Percentiles rank a stretch among this genome's conserved stretches.
These are phyloP conservation scores for Chymomyza costata DNA, from an alignment of 1,140 invertebrate species.

Conservation along the genomic window DNA sequence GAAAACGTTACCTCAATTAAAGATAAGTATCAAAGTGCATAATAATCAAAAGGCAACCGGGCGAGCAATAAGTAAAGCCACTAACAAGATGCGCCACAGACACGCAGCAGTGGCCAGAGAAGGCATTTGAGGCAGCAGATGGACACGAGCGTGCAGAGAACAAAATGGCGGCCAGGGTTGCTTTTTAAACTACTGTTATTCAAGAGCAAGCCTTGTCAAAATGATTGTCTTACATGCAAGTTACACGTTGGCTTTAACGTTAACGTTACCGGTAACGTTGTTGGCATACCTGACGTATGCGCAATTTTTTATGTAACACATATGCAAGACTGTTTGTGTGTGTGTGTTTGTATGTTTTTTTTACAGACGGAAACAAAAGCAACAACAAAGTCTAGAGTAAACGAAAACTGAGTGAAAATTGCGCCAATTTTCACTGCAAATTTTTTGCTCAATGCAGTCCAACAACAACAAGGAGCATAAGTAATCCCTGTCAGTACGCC, in stretches of 20 bases:
- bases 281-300: constrained; percentile 57
- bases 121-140: constrained; percentile 2
- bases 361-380: constrained; percentile 53
- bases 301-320: constrained; percentile 59
- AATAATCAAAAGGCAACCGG: constrained; percentile 67
- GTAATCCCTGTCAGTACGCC: constrained; percentile 51
- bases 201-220: constrained; percentile 65
- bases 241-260: constrained; percentile 13
- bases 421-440: constrained; percentile 66
- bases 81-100: constrained; percentile 6
- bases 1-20: constrained; percentile 67
- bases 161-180: not conserved
- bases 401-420: constrained; percentile 22
- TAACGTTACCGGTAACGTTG: constrained; percentile 30
- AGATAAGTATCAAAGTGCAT: constrained; percentile 73
- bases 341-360: constrained; percentile 50
- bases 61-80: constrained; percentile 54
- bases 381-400: constrained; percentile 10
- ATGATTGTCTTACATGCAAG: constrained; percentile 67
- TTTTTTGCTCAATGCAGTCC: constrained; percentile 53
- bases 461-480: constrained; percentile 29
- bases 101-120: too few species aligned
- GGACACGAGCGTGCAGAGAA: not conserved
- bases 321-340: not conserved
- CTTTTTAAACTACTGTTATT: constrained; percentile 19